Evolutionary conservation across 2,888 invertebrate genomes (phyloP).

Genomic region (Muschampia plurimacula): DNA sequence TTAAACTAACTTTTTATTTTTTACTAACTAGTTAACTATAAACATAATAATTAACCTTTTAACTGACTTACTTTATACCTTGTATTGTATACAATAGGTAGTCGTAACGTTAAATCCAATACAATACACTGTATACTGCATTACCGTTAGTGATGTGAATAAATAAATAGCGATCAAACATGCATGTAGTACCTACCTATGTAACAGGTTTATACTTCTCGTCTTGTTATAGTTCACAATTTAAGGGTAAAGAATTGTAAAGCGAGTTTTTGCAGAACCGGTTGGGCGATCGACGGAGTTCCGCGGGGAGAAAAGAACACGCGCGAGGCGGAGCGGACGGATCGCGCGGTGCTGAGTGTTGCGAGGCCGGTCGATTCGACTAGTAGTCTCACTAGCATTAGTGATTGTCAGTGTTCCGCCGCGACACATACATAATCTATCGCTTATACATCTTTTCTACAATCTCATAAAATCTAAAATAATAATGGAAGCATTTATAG

Average conservation of each 20-base stretch:
- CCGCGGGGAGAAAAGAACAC: slow-evolving; percentile 53
- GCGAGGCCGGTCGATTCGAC: slow-evolving; percentile 54
- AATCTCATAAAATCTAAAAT: background rate
- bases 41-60: too few species aligned
- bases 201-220: background rate
- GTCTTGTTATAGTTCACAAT: background rate
- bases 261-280: slow-evolving; percentile 56
- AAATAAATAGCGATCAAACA: background rate
- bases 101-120: too few species aligned
- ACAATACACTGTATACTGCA: too few species aligned
- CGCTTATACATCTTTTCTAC: background rate
- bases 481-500: slow-evolving; percentile 72
- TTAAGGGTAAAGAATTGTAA: background rate
- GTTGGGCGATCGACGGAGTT: slow-evolving; percentile 59
- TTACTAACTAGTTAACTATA: too few species aligned
- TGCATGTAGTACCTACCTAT: background rate
- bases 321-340: slow-evolving; percentile 59
- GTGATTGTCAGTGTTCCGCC: background rate
- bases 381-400: background rate
- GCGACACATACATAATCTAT: background rate
- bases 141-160: background rate
- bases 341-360: slow-evolving; percentile 53
- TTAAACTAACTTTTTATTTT: too few species aligned
- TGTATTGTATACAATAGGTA: too few species aligned
- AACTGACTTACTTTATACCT: too few species aligned